A percentile compares a stretch with the other conserved stretches of the same genome.
These are phyloP conservation scores for Halictus quadricinctus DNA, from an alignment of 2,888 invertebrate species.

Conservation along the genomic window DNA sequence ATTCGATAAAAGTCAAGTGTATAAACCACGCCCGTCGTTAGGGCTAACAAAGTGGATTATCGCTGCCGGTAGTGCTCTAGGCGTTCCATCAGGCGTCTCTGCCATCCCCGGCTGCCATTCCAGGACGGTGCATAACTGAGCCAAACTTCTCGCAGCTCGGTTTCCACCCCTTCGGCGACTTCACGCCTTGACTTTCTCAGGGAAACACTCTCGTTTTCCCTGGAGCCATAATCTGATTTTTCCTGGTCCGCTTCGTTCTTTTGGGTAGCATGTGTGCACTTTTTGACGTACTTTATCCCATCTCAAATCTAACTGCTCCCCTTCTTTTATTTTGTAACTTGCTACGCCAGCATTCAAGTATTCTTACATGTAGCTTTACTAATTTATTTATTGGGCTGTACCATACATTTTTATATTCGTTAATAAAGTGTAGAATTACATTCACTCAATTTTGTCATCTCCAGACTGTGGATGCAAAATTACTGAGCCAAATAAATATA, in stretches of 20 bases:
- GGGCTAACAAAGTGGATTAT: slow-evolving; percentile 72
- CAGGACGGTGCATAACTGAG: slow-evolving; percentile 1
- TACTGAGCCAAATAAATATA: neutral
- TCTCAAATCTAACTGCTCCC: too few relatives aligned
- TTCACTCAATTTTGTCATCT: neutral
- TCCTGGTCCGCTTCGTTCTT: neutral
- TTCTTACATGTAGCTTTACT: neutral
- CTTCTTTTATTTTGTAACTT: too few relatives aligned
- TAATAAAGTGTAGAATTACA: neutral
- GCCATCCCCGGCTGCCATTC: slow-evolving; percentile 17
- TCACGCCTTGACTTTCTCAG: slow-evolving; percentile 1
- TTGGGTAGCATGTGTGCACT: neutral
- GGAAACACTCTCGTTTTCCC: neutral
- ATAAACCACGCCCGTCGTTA: slow-evolving; percentile 67
- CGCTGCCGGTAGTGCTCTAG: slow-evolving; percentile 39
- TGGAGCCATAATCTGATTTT: neutral
- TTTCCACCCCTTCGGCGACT: slow-evolving; percentile 27
- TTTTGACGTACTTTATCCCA: too few relatives aligned
- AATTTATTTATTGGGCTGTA: too few relatives aligned
- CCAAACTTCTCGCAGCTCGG: slow-evolving; percentile 26
- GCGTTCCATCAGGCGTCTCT: slow-evolving; percentile 18
- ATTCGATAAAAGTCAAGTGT: slow-evolving; percentile 66
- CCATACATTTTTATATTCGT: neutral
- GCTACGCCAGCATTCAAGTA: neutral
- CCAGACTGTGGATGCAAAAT: neutral